Conservation (phyloP, 2,888 invertebrate species). For the Brachynemurus nebulosus region DNA sequence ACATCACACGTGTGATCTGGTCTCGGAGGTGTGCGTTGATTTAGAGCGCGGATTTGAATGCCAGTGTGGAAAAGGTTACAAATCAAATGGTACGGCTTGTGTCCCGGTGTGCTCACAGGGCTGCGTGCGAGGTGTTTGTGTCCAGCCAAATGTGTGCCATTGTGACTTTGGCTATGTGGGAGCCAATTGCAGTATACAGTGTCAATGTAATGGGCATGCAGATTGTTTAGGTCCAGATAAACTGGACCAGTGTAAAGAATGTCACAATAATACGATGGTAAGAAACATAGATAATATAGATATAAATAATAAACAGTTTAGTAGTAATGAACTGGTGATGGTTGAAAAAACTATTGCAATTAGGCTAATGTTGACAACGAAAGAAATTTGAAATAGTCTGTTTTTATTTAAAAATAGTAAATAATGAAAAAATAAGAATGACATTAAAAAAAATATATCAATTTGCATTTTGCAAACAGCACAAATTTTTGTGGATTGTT, state of each 20-base stretch:
- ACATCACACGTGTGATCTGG: slow-evolving; percentile 78
- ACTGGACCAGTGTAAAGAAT: slow-evolving; percentile 65
- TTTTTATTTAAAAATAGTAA: no score
- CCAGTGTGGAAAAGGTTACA: slow-evolving; percentile 63
- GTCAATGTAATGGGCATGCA: slow-evolving; percentile 89
- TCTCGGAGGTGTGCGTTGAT: slow-evolving; percentile 83
- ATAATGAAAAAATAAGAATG: no score
- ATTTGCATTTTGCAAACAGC: no score
- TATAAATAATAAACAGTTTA: no score
- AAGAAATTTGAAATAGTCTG: no score
- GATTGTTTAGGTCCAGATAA: slow-evolving; percentile 80
- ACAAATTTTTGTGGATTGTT: no score
- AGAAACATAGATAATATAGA: no score
- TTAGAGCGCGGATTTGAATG: slow-evolving; percentile 69
- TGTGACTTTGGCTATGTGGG: slow-evolving; percentile 95
- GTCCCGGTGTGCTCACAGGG: slow-evolving; percentile 72
- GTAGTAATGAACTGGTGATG: no score
- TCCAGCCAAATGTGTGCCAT: slow-evolving; percentile 68
- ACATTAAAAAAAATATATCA: no score
- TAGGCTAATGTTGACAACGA: no score
- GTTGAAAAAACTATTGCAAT: no score
- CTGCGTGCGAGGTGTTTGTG: slow-evolving; percentile 73
- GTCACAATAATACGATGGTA: slow-evolving; percentile 84
- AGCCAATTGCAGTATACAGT: slow-evolving; percentile 84
- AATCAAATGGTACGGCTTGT: slow-evolving; percentile 47